phyloP scores from a whole-genome alignment of 2,113 vertebrate species.

The Chelonoidis abingdonii region DNA sequence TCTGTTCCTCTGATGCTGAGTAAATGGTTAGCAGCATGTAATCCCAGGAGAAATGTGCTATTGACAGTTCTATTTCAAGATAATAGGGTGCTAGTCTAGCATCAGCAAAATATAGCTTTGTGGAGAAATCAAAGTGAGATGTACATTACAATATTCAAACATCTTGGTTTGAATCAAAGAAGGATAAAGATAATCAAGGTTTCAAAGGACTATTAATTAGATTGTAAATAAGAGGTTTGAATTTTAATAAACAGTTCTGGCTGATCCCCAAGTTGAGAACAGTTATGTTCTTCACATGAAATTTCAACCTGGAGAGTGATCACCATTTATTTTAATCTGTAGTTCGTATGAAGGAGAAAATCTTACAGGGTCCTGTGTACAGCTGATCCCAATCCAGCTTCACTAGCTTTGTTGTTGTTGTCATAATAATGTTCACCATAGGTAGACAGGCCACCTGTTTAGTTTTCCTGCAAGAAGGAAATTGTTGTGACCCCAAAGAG shows the following conservation, averaged over 20 bases:
- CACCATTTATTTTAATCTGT: neutral
- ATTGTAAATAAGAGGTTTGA: neutral
- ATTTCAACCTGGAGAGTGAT: neutral
- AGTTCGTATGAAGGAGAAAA: neutral
- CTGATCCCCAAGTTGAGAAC: neutral
- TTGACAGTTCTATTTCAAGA: conserved; percentile 69
- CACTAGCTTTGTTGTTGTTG: neutral
- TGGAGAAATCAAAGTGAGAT: conserved; percentile 17
- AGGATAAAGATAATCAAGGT: neutral
- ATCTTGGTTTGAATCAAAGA: conserved; percentile 31
- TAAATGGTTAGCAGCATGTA: conserved; percentile 17
- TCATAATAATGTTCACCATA: neutral
- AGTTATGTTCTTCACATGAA: neutral
- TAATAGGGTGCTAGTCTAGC: conserved; percentile 22
- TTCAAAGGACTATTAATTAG: neutral
- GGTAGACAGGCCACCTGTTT: neutral
- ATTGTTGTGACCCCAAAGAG: neutral
- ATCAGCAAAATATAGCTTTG: conserved; percentile 22
- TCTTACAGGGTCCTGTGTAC: neutral
- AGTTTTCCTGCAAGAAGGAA: neutral
- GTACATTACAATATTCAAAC: neutral
- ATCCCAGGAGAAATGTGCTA: conserved; percentile 56
- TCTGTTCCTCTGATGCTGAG: conserved; percentile 39
- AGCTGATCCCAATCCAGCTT: neutral
- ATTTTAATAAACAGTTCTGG: neutral